Base-by-base conservation (phyloP, 2,797 vertebrate genomes). In the Alectoris magna region DNA sequence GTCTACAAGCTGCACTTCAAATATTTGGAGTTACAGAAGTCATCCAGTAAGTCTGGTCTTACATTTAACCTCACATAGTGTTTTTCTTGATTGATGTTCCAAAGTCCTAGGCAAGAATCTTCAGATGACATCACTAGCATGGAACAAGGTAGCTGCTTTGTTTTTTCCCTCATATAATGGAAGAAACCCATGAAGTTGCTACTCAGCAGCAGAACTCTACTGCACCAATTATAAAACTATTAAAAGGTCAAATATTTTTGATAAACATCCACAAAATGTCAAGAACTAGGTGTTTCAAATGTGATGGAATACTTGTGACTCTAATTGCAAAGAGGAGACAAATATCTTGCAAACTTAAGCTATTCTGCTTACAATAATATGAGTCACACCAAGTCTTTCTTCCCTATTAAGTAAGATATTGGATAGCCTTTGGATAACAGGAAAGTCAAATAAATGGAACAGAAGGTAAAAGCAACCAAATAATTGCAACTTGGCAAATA, bases 381-480 rank as follows among this genome's bases (percentile, higher is more conserved):
- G 3, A 62, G 24, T 86, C 67, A 90, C 90, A 70, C 78, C 58
- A 95, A 87, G 85, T 73, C 15, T 84, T 95, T 86, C 64, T 56
- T 79, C 93, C 34, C 38, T 94, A 59, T 96, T 94, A 93, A 95
- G 60, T 70, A 86, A 91, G 46, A 74, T 87, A 39, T 53, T 90
- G 19, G 68, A 60, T 13, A 74, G 92, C 69, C 85, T 95, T 84
- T 91, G 90, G 87, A 88, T 92, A 94, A 74, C 77, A 93, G 77
- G 91, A 96, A 96, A 94, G 62, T 84, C 84, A 96, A 95, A 95
- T 86, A 95, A 95, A 87, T 92, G 80, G 85, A 96, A 96, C 81
- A 80, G 60, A 96, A 97, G 91, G 82, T 96, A 96, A 95, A 94
- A 94, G 96, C 82, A 97, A 91, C 82, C 90, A 95, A 96, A 86